These are phyloP conservation scores for Potorous gilbertii DNA, from an alignment of 2,797 vertebrate genomes.

Conservation along the genomic window DNA sequence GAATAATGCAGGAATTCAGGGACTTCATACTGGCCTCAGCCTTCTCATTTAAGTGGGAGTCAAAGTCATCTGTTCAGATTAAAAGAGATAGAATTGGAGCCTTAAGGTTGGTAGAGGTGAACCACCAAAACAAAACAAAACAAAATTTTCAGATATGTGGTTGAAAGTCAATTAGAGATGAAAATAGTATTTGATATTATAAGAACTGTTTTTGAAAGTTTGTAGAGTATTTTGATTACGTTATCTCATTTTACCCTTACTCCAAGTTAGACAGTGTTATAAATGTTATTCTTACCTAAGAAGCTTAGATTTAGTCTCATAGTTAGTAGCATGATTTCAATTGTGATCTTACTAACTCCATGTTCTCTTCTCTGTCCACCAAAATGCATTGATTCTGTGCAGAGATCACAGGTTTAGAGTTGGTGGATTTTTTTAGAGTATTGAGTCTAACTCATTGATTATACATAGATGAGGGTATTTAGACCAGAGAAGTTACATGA, in stretches of 20 bases:
- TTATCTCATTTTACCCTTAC: not conserved
- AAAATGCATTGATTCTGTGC: not conserved
- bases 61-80: not conserved
- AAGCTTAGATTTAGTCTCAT: not conserved
- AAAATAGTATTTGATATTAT: not conserved
- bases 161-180: not conserved
- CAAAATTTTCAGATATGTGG: not conserved
- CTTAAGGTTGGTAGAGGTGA: not conserved
- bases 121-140: not conserved
- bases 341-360: not conserved
- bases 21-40: not conserved
- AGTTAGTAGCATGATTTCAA: not conserved
- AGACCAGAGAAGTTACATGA: no score
- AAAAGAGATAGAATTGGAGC: no score
- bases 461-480: no score
- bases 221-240: not conserved
- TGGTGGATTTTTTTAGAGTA: not conserved
- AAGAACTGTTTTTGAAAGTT: not conserved
- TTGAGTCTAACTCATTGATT: not conserved
- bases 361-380: not conserved
- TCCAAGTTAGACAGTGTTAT: not conserved
- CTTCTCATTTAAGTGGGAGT: not conserved
- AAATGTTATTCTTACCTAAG: not conserved
- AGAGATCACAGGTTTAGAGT: not conserved
- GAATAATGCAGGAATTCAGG: not conserved